Evolutionary conservation across 2,797 vertebrate species (phyloP), one percentile per base, ranked within the genome.

Genomic region (Sphaeramia orbicularis): DNA sequence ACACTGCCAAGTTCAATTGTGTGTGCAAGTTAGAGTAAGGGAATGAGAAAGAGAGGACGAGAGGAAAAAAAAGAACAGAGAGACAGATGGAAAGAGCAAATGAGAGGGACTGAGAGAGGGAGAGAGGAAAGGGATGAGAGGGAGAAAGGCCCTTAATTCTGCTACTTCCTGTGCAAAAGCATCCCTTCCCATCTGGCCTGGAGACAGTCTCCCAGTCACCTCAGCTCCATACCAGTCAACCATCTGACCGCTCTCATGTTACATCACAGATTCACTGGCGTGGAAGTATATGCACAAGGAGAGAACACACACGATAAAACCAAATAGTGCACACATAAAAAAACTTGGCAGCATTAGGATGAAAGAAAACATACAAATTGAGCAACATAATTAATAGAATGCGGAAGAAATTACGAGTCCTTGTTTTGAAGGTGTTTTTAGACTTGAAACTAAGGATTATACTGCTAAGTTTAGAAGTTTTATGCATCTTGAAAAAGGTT

Each of bases 1-100:
- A 86, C 80, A 69, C 78, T 83, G 85, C 85, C 84, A 87, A 67
- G 71, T 81, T 80, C 83, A 85, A 85, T 87, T 74, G 74, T 74
- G 83, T 15, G 75, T 68, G 72, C 21, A 32, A 68, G 72, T 66
- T 50, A 54, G 65, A 69, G 59, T 24, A 48, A 45, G 61, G 69
- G 76, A 71, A 76, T 10, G 35, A 1, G 44, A 74, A 78, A 66
- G 65, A 71, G 72, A 80, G 65, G 3, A 27, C 24, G 24, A 27
- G 57, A 58, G 55, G 47, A 63, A 73, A n/a, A n/a, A 60, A 69
- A 42, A 15, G 6, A 61, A 52, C 52, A 42, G 75, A 45, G 37
- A 68, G 76, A 80, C 67, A 71, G 76, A 84, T 76, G 74, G 79
- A 76, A 74, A 47, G 59, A 83, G 68, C 49, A 69, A 65, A 40